Base-by-base conservation (phyloP, 2,888 invertebrate species). In the Himalopsyche tibetana region DNA sequence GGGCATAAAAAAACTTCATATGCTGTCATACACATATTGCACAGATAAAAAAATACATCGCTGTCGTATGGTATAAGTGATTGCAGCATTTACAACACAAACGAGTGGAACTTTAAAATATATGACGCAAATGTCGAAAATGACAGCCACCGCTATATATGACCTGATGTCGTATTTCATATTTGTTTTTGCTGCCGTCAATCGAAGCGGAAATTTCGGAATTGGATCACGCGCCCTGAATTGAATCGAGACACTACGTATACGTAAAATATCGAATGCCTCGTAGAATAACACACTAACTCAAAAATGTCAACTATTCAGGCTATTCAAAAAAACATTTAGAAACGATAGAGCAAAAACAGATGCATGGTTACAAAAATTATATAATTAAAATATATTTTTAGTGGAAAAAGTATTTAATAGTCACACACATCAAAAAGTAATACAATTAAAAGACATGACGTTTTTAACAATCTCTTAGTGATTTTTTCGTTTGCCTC, bases 101-200 rank as follows among this genome's bases (percentile, higher is more conserved):
- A 74, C 36, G 74, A 36, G 74, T 74, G 74, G 36, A 74, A 74
- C 63, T 74, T 74, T 74, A 74, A 74, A 74, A 74, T 74, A 74
- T 74, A 74, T 74, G 74, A 74, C 38, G 38, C 36, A 36, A 74
- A 19, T 36, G 74, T 74, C 74, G 19, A 74, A 74, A 74, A 36
- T 74, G 74, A 74, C 74, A 74, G 74, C 74, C 74, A 38, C 74
- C 36, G 74, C 74, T 74, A 74, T 74, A 74, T 74, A 74, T 74
- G 74, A 74, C 74, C 74, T 36, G 74, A 36, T 74, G 74, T 12
- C 74, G 36, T 74, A 74, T 74, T 74, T 74, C 74, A 74, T 74
- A 74, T 74, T 74, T 74, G 74, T 74, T 74, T 74, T 74, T 74
- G 19, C 36, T 36, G 74, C 28, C 74, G 74, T 74, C 74, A 74